A percentile compares a stretch with the other conserved stretches of the same genome.
Conservation (phyloP, 2,888 invertebrate genomes). For the Ectemnius cavifrons region DNA sequence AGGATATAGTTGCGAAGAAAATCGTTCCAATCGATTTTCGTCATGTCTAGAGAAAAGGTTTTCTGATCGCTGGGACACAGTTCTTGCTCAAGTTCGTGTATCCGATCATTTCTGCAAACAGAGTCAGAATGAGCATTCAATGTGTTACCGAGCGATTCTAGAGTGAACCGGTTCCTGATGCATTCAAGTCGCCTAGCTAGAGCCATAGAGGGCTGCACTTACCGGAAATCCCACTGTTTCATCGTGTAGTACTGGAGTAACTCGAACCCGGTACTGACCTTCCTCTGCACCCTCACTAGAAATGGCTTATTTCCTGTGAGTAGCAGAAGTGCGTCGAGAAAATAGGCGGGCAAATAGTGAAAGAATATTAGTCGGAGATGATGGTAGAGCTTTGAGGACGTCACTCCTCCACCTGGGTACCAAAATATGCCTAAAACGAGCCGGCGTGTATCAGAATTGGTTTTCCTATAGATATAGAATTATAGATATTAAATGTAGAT, state of each 20-base stretch:
- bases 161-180: too few relatives aligned
- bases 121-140: background rate
- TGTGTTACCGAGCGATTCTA: too few relatives aligned
- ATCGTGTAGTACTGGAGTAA: constrained; percentile 90
- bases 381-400: constrained; percentile 84
- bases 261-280: constrained; percentile 82
- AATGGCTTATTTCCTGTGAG: constrained; percentile 87
- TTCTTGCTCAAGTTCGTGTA: constrained; percentile 58
- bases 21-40: constrained; percentile 81
- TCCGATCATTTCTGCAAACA: constrained; percentile 66
- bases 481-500: background rate
- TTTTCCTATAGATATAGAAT: background rate
- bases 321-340: constrained; percentile 85
- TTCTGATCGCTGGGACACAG: constrained; percentile 73
- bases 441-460: background rate
- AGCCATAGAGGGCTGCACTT: constrained; percentile 3
- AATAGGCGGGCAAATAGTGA: constrained; percentile 88
- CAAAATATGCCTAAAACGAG: constrained; percentile 69
- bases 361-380: constrained; percentile 84
- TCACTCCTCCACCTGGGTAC: constrained; percentile 84
- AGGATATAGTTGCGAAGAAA: constrained; percentile 86
- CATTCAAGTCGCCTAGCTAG: background rate
- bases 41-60: constrained; percentile 78
- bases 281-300: constrained; percentile 83
- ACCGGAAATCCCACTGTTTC: constrained; percentile 87